phyloP scores from a whole-genome alignment of 1,140 invertebrate species.

The Triops cancriformis region DNA sequence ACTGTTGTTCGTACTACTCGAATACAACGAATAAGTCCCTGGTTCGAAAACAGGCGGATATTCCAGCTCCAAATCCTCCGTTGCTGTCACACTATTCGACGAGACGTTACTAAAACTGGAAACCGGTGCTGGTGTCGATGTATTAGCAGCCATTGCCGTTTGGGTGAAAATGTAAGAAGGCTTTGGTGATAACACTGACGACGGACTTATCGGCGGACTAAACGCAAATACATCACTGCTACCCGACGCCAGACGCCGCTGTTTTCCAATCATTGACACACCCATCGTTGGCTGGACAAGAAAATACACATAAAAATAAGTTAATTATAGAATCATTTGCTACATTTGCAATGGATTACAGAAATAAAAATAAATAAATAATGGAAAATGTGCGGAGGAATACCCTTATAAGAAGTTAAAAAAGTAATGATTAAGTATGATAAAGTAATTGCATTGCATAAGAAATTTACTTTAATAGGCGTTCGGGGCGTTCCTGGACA shows the following conservation, averaged over 20 bases:
- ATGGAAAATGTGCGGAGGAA: too few relatives aligned
- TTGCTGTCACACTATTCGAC: slow-evolving; percentile 40
- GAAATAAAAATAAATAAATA: too few relatives aligned
- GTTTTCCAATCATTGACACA: slow-evolving; percentile 37
- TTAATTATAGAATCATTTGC: neutral
- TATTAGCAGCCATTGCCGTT: slow-evolving; percentile 28
- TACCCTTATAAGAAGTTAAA: too few relatives aligned
- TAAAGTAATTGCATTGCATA: too few relatives aligned
- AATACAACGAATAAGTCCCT: slow-evolving; percentile 60
- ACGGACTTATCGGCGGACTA: slow-evolving; percentile 26
- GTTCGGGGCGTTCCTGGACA: slow-evolving; percentile 27
- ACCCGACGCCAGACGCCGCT: slow-evolving; percentile 32
- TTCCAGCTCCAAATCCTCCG: slow-evolving; percentile 51
- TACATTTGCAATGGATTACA: too few relatives aligned
- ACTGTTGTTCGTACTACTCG: slow-evolving; percentile 18
- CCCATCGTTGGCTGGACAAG: slow-evolving; percentile 36
- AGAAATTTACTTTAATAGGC: slow-evolving; percentile 25
- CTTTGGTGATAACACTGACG: slow-evolving; percentile 28
- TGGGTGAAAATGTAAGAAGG: neutral
- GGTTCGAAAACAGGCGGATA: slow-evolving; percentile 73
- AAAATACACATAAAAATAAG: neutral
- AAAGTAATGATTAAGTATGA: too few relatives aligned
- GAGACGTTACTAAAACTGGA: slow-evolving; percentile 33
- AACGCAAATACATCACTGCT: slow-evolving; percentile 24
- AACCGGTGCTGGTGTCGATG: slow-evolving; percentile 22